Conservation (phyloP, 2,113 vertebrate species). For the Anarrhichthys ocellatus region DNA sequence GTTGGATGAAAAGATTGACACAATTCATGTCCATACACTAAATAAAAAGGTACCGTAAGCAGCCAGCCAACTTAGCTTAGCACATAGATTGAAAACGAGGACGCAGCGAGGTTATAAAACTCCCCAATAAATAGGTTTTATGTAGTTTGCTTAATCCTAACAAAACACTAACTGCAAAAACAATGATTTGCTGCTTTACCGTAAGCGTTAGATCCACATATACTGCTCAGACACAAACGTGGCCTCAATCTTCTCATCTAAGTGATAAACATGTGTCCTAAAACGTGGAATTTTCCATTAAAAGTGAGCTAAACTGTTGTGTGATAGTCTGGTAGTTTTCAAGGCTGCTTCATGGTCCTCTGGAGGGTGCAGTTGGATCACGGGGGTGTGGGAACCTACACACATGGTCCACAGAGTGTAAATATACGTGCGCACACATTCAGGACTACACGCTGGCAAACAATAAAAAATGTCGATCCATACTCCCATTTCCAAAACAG, state of each 20-base stretch:
- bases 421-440: constrained; percentile 17
- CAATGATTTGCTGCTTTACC: too few relatives aligned
- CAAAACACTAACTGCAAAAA: neutral
- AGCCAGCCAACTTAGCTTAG: neutral
- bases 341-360: constrained; percentile 6
- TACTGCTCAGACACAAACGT: neutral
- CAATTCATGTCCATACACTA: neutral
- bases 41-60: neutral
- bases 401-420: constrained; percentile 27
- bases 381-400: constrained; percentile 55
- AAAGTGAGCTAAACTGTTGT: neutral
- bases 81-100: neutral
- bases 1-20: neutral
- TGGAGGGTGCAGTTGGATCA: constrained; percentile 14
- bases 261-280: neutral
- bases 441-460: constrained; percentile 4
- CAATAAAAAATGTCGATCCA: neutral
- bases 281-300: neutral
- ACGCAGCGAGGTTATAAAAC: neutral
- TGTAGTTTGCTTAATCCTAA: neutral
- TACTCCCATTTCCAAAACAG: constrained; percentile 5
- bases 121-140: neutral
- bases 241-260: neutral
- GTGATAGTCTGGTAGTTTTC: constrained; percentile 3
- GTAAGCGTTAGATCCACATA: too few relatives aligned